Base-by-base conservation (phyloP, 2,113 vertebrate genomes). In the Corythornis cristatus region DNA sequence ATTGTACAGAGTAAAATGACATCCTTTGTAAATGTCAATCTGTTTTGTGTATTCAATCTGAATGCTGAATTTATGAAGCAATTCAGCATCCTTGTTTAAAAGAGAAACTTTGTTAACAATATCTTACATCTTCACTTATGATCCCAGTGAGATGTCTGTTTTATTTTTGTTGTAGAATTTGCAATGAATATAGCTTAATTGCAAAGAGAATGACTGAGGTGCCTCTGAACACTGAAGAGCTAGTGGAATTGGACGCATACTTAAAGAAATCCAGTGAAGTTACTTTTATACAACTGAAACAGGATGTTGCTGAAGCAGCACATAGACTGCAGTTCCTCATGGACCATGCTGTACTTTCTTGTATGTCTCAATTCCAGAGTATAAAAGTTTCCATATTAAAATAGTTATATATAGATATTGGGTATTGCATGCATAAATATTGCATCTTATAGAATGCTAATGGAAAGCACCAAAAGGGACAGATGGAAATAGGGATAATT, bases 311-410 rank as follows among this genome's bases (percentile, higher is more conserved):
- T 21, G 97, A 98, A 87, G 98, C 98, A 8, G 74, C 62, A 17
- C 58, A 18, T 16, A 97, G 98, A 15, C 95, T 99, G 15, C 86
- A 94, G 62, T 98, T 99, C 95, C 97, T 99, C 45, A 92, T 98
- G 96, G 98, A 99, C 93, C 98, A 98, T 12, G 98, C 98, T 85
- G 94, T 96, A 50, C 96, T 99, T 84, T 90, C 98, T 26, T 42
- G 99, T 99, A 97, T 71, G 97, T 97, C 40, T 50, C 42, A 61
- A 40, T 29, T 79, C 50, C 43, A 64, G 31, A 58, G 66, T 40
- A 46, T 51, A 19, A 68, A 56, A 85, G 11, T 77, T n/a, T 71
- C 25, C 29, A 12, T 40, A 3, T 61, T n/a, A 42, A 64, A 80
- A 56, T 73, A 66, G 18, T 61, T 76, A 10, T 45, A 2, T 35